Percentiles rank a stretch among this genome's conserved stretches.
These are phyloP conservation scores for Corvus cornix DNA, from an alignment of 2,113 vertebrate species.

Conservation along the genomic window DNA sequence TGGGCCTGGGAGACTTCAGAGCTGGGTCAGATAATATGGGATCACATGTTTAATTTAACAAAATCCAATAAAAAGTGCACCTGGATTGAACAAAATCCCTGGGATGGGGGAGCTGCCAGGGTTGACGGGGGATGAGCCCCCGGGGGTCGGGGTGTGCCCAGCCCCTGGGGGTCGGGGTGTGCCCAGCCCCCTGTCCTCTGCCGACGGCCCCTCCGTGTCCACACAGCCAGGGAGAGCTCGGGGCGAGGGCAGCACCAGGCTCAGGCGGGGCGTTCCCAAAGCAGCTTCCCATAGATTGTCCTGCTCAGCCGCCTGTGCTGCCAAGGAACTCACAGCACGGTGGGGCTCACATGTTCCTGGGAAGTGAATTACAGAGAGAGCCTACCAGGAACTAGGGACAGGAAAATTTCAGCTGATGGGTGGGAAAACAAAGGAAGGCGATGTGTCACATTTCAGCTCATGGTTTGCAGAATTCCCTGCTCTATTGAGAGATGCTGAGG, in stretches of 20 bases:
- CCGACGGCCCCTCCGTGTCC: fast-evolving
- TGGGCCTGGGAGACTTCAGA: conserved; percentile 23
- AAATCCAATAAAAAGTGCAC: background rate
- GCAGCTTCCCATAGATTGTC: background rate
- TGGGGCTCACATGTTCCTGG: background rate
- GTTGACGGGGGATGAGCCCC: fast-evolving
- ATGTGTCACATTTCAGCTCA: background rate
- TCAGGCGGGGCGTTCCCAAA: fast-evolving
- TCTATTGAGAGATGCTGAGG: background rate
- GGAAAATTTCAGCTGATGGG: background rate
- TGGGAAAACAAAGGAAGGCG: background rate
- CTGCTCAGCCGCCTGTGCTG: background rate
- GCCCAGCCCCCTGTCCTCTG: background rate
- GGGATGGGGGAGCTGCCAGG: fast-evolving
- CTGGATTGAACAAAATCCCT: background rate
- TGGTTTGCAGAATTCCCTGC: background rate
- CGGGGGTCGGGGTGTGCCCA: fast-evolving
- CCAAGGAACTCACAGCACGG: fast-evolving
- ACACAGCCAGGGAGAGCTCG: fast-evolving
- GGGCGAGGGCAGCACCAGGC: background rate
- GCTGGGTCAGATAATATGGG: background rate
- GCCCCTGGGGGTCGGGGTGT: fast-evolving
- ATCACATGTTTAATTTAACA: conserved; percentile 9
- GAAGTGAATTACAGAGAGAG: background rate
- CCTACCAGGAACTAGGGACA: background rate